phyloP scores from a whole-genome alignment of 2,113 vertebrate genomes.

The Brachypteracias leptosomus region DNA sequence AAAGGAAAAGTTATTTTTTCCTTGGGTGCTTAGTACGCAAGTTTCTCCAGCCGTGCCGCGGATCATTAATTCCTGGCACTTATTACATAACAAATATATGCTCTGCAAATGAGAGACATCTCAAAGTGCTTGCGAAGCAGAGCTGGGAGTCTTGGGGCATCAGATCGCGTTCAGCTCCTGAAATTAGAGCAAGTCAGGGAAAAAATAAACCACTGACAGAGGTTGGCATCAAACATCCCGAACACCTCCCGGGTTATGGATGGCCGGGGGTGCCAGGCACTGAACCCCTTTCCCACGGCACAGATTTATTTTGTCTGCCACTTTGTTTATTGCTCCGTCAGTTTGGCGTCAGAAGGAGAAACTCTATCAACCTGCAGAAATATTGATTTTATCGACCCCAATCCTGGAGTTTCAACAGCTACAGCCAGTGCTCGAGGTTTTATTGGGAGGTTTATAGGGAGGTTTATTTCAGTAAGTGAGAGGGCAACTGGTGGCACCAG shows the following conservation, averaged over 20 bases:
- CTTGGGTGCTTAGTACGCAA: slow-evolving; percentile 69
- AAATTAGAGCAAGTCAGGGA: not conserved
- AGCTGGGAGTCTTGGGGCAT: slow-evolving; percentile 17
- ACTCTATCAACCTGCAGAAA: slow-evolving; percentile 51
- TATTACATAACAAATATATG: slow-evolving; percentile 74
- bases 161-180: not conserved
- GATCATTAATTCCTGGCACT: slow-evolving; percentile 74
- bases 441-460: slow-evolving; percentile 45
- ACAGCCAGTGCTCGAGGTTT: not conserved
- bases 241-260: fast-evolving
- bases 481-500: not conserved
- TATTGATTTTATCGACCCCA: slow-evolving; percentile 60
- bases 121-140: not conserved
- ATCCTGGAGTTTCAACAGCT: slow-evolving; percentile 43
- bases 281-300: not conserved
- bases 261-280: not conserved
- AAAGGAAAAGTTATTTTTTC: slow-evolving; percentile 50
- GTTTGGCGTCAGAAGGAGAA: not conserved
- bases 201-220: not conserved
- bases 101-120: slow-evolving; percentile 65
- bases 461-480: slow-evolving; percentile 21
- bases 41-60: slow-evolving; percentile 27
- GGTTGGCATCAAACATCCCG: not conserved
- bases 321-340: not conserved
- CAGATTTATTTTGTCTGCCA: not conserved